Conservation (phyloP, 2,113 vertebrate genomes). For the Tragelaphus strepsiceros region DNA sequence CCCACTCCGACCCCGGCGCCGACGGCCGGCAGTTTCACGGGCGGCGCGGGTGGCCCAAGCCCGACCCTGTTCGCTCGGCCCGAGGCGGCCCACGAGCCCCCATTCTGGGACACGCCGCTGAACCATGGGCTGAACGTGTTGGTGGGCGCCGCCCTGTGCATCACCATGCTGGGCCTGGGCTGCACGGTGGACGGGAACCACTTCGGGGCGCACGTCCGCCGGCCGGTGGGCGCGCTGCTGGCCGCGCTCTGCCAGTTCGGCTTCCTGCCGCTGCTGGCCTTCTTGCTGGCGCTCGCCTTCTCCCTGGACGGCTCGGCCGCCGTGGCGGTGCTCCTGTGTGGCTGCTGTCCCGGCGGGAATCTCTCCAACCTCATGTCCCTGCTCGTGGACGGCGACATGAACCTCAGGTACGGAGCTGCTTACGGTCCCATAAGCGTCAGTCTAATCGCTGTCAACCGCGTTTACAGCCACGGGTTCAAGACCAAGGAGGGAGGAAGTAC, state of each 20-base stretch:
- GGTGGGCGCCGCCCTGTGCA: slow-evolving; percentile 91
- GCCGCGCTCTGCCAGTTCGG: slow-evolving; percentile 94
- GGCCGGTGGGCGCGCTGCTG: slow-evolving; percentile 87
- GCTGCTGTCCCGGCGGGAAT: slow-evolving; percentile 96
- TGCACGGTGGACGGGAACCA: slow-evolving; percentile 93
- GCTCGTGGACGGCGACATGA: slow-evolving; percentile 96
- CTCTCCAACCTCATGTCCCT: slow-evolving; percentile 96
- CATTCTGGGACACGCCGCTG: slow-evolving; percentile 86
- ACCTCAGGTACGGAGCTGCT: slow-evolving; percentile 88
- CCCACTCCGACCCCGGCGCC: neutral
- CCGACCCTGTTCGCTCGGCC: slow-evolving; percentile 16
- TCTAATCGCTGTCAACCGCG: fast-evolving
- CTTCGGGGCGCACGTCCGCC: slow-evolving; percentile 90
- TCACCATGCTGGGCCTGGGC: slow-evolving; percentile 96
- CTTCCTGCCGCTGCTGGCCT: slow-evolving; percentile 94
- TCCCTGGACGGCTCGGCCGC: slow-evolving; percentile 93
- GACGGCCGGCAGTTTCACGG: neutral
- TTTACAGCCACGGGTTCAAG: neutral
- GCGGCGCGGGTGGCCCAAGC: neutral
- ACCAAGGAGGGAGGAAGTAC: too few species aligned
- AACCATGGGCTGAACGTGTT: slow-evolving; percentile 92
- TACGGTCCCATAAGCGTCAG: neutral
- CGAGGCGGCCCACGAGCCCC: slow-evolving; percentile 22
- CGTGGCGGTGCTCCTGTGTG: slow-evolving; percentile 94
- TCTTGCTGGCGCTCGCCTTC: slow-evolving; percentile 90